A percentile compares a stretch with the other conserved stretches of the same genome.
Evolutionary conservation across 2,888 invertebrate species (phyloP).

Genomic region (Philereme vetulata): DNA sequence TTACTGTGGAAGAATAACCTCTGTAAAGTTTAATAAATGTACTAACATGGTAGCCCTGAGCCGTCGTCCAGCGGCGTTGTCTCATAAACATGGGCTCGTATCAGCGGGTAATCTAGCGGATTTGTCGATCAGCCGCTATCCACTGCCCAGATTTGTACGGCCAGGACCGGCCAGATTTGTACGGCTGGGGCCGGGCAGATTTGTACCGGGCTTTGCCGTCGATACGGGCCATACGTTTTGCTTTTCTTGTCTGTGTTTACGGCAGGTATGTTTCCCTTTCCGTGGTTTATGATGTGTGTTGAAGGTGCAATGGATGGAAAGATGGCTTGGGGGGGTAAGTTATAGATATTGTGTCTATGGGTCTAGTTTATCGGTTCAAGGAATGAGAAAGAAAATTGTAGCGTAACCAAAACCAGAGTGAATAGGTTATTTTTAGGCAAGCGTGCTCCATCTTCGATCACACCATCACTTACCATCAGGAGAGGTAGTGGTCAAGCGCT

Average conservation of each 20-base stretch:
- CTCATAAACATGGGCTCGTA: conserved; percentile 82
- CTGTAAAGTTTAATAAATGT: no score
- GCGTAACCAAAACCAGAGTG: no score
- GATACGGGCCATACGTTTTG: conserved; percentile 78
- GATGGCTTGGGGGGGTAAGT: conserved; percentile 6
- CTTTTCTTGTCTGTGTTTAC: conserved; percentile 79
- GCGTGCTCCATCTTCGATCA: no score
- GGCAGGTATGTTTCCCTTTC: conserved; percentile 60
- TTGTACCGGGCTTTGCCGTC: conserved; percentile 78
- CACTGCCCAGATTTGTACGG: conserved; percentile 79
- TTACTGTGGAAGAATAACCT: no score
- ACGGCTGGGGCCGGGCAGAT: conserved; percentile 52
- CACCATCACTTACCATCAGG: no score
- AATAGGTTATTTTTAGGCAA: no score
- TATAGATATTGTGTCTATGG: not conserved
- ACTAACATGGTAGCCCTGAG: conserved; percentile 54
- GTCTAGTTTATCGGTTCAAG: conserved; percentile 5
- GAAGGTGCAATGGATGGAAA: conserved; percentile 24
- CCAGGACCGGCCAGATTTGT: conserved; percentile 20
- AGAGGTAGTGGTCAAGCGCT: no score
- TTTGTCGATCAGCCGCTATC: conserved; percentile 83
- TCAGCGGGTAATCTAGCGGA: conserved; percentile 83
- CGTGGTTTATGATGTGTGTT: conserved; percentile 39
- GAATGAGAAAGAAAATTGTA: conserved; percentile 1
- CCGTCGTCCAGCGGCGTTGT: conserved; percentile 67